A percentile compares a stretch with the other conserved stretches of the same genome.
Evolutionary conservation across 2,888 invertebrate species (phyloP).

Genomic region (Lutraria lutraria): DNA sequence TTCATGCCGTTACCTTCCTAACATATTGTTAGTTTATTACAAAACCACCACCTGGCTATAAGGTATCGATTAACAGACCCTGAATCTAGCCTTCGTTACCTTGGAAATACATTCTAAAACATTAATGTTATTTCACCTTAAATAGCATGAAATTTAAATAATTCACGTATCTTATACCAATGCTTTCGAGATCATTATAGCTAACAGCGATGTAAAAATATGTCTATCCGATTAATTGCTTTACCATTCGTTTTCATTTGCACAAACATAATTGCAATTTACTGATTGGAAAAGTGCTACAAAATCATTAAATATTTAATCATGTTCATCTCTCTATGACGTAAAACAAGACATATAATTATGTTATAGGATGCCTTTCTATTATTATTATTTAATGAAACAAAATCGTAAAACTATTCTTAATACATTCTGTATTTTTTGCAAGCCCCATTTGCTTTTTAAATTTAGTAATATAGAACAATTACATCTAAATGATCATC

Average conservation of each 20-base stretch:
- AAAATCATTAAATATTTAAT: background rate
- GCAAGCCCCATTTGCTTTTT: no score
- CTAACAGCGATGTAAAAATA: background rate
- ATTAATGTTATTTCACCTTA: background rate
- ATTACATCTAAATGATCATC: no score
- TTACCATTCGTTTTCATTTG: background rate
- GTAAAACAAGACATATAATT: background rate
- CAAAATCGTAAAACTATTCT: no score
- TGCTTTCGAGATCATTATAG: background rate
- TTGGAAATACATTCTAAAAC: background rate
- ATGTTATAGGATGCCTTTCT: background rate
- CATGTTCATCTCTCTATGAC: background rate
- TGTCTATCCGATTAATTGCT: background rate
- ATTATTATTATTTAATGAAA: no score
- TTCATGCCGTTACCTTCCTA: no score
- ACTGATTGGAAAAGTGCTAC: constrained; percentile 17
- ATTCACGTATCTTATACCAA: background rate
- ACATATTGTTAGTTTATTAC: no score
- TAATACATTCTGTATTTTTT: no score
- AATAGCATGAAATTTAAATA: background rate
- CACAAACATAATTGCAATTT: background rate
- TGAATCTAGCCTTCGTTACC: no score
- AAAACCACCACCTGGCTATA: no score
- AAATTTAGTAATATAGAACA: no score
- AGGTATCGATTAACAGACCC: no score